A percentile compares a stretch with the other conserved stretches of the same genome.
phyloP scores from a whole-genome alignment of 2,113 vertebrate species.

The Anolis carolinensis region DNA sequence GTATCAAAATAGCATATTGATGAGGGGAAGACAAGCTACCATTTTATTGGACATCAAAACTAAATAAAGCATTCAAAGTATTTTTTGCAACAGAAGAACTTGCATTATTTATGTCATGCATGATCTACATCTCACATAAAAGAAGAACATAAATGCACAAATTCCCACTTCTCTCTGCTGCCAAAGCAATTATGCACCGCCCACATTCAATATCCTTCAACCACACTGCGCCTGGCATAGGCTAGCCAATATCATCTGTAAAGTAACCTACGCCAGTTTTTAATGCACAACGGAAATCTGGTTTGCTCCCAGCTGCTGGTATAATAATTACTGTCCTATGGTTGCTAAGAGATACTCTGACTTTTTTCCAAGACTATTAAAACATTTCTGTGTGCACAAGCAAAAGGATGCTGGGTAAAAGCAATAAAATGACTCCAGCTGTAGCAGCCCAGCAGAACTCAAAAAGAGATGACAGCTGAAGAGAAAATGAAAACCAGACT shows the following conservation, averaged over 20 bases:
- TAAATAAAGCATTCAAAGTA: constrained; percentile 32
- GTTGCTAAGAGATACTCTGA: constrained; percentile 92
- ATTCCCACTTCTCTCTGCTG: constrained; percentile 50
- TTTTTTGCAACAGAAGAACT: constrained; percentile 41
- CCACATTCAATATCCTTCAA: constrained; percentile 77
- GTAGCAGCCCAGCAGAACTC: constrained; percentile 85
- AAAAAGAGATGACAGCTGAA: constrained; percentile 90
- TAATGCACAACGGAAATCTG: constrained; percentile 92
- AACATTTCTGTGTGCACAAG: constrained; percentile 77
- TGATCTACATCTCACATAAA: constrained; percentile 1
- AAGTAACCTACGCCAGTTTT: constrained; percentile 89
- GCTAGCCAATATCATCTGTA: constrained; percentile 84
- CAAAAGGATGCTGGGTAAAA: constrained; percentile 86
- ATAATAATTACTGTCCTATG: constrained; percentile 94
- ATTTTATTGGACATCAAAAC: constrained; percentile 34
- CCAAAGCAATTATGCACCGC: constrained; percentile 67
- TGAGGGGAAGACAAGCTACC: constrained; percentile 35
- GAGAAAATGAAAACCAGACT: constrained; percentile 87
- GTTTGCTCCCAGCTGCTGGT: constrained; percentile 91
- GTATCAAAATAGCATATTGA: neutral
- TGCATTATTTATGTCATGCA: constrained; percentile 24
- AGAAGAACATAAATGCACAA: constrained; percentile 50
- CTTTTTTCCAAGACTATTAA: constrained; percentile 76
- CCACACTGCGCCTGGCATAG: constrained; percentile 74
- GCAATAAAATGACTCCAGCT: constrained; percentile 91